Evolutionary conservation across 2,888 invertebrate genomes (phyloP), one percentile per base, ranked within the genome.

Genomic region (Orchestes rusci): DNA sequence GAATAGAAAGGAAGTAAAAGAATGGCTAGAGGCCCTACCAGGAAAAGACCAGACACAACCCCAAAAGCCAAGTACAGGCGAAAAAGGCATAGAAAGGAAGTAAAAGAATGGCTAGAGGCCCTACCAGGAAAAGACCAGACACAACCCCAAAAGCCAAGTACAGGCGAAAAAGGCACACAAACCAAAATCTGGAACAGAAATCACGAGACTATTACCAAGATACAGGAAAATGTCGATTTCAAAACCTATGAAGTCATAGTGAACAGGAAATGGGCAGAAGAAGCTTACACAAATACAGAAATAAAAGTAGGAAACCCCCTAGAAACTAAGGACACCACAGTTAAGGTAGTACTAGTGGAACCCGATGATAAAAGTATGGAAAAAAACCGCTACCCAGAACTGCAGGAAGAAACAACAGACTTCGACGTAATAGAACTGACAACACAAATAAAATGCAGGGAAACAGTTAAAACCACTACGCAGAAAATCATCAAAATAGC

Each of bases 321-420:
- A 5, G 23, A 23, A 23, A 23, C 23, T 7, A 23, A 23, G 23
- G 23, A 23, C 10, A 23, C 23, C 23, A 23, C 23, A 23, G 23
- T 23, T 5, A 23, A 23, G 10, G 23, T 23, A 10, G 23, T 23
- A 5, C 23, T 23, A 10, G 10, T 10, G 7, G 23, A 23, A 23
- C 5, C 7, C 10, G 23, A 23, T 23, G 23, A 23, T 23, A 23
- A 5, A 23, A 7, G 7, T 23, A 23, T 23, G 23, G 23, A 23
- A 5, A 23, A 23, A 23, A 23, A 10, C 23, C 31, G 31, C 31
- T 31, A n/a, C 13, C 31, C 31, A 31, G 31, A 31, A 12, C 31
- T 31, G 8, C 8, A 7, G 12, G 31, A 31, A 31, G 12, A n/a
- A n/a, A 31, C 8, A 31, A 31, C 10, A 31, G 10, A 23, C 10